These are phyloP conservation scores for Scaptomyza parva DNA, from an alignment of 2,888 invertebrate genomes.

Conservation along the genomic window DNA sequence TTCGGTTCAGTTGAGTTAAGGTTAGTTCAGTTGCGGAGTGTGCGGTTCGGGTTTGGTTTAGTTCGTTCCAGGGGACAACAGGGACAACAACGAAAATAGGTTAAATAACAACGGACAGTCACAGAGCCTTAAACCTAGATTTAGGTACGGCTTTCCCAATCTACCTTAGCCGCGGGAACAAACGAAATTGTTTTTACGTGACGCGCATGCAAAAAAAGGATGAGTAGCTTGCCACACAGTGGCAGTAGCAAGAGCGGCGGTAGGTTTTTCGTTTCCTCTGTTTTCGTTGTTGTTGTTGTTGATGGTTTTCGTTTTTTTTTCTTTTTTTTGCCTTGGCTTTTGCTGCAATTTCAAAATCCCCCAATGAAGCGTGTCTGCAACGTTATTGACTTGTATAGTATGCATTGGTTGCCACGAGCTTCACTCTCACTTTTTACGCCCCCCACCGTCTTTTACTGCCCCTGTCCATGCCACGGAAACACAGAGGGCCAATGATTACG, in stretches of 20 bases:
- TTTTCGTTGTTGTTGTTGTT: too few relatives aligned
- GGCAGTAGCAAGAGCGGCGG: background rate
- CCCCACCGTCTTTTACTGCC: background rate
- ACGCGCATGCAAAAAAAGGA: slow-evolving; percentile 46
- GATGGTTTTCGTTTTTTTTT: too few relatives aligned
- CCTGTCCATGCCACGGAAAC: background rate
- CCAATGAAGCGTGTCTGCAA: slow-evolving; percentile 27
- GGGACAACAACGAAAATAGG: slow-evolving; percentile 4
- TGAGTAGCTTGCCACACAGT: slow-evolving; percentile 4
- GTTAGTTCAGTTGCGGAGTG: background rate
- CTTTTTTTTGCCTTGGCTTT: background rate
- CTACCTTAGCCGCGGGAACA: slow-evolving; percentile 24
- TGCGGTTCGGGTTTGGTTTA: background rate
- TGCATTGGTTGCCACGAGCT: background rate
- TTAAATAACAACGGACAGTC: slow-evolving; percentile 17
- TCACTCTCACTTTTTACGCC: background rate
- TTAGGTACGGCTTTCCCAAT: slow-evolving; percentile 17
- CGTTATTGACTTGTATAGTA: slow-evolving; percentile 30
- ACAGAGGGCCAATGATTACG: slow-evolving; percentile 4
- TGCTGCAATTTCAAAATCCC: slow-evolving; percentile 20
- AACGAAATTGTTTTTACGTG: slow-evolving; percentile 68
- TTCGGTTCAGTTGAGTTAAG: background rate
- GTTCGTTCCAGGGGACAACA: too few relatives aligned
- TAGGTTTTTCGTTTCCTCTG: too few relatives aligned
- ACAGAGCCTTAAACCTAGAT: slow-evolving; percentile 22